Percentiles rank a stretch among this genome's conserved stretches.
Conservation (phyloP, 2,888 invertebrate species). For the Chesias legatella region DNA sequence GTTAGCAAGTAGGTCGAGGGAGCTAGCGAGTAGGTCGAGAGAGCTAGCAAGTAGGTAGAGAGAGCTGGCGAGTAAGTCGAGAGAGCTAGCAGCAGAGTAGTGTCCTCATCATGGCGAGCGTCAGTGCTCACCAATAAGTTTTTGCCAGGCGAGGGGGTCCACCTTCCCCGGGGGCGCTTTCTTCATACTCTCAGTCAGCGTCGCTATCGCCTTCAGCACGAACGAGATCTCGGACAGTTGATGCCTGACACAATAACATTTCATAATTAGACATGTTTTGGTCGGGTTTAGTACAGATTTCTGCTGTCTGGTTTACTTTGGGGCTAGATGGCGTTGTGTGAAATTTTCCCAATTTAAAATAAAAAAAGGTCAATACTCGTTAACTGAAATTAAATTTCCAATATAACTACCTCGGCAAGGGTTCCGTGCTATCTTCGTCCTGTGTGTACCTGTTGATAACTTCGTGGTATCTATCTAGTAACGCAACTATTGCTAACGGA, state of each 20-base stretch:
- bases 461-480: constrained; percentile 95
- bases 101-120: too few relatives aligned
- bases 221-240: constrained; percentile 97
- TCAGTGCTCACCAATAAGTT: constrained; percentile 87
- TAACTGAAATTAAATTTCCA: too few relatives aligned
- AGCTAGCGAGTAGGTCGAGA: too few relatives aligned
- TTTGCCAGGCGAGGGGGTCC: constrained; percentile 94
- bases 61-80: too few relatives aligned
- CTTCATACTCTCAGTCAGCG: constrained; percentile 94
- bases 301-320: too few relatives aligned
- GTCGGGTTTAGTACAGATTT: too few relatives aligned
- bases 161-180: constrained; percentile 94
- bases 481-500: constrained; percentile 92
- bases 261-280: background rate
- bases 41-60: too few relatives aligned
- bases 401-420: constrained; percentile 64
- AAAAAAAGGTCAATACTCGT: too few relatives aligned
- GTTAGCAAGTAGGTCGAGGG: too few relatives aligned
- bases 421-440: constrained; percentile 58
- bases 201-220: constrained; percentile 96
- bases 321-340: too few relatives aligned
- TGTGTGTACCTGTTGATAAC: constrained; percentile 90
- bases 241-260: constrained; percentile 80
- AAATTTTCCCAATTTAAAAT: too few relatives aligned
- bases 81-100: too few relatives aligned